Conservation (phyloP, 2,888 invertebrate genomes). For the Drosophila affinis region DNA sequence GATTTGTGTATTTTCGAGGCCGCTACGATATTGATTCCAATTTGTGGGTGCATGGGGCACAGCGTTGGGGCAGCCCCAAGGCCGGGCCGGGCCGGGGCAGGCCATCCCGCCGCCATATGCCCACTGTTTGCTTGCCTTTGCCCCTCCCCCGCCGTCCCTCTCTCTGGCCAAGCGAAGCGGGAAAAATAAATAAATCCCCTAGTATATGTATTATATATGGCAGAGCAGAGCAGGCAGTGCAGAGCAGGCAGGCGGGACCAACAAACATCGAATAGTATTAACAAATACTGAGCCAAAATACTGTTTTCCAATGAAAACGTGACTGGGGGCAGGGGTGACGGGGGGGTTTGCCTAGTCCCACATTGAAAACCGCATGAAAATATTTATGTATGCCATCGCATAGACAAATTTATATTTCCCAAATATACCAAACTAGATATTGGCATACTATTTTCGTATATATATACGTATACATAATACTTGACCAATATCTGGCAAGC, state of each 20-base stretch:
- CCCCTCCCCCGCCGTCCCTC: conserved; percentile 12
- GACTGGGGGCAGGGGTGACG: conserved; percentile 41
- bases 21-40: conserved; percentile 60
- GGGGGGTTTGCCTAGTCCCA: conserved; percentile 23
- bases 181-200: conserved; percentile 68
- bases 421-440: background rate
- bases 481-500: conserved; percentile 22
- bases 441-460: background rate
- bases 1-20: conserved; percentile 36
- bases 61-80: conserved; percentile 33
- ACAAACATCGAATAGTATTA: conserved; percentile 65
- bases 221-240: background rate
- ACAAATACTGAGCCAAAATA: conserved; percentile 74
- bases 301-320: conserved; percentile 67
- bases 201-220: conserved; percentile 5
- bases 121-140: conserved; percentile 53
- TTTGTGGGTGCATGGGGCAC: conserved; percentile 2
- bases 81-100: conserved; percentile 47
- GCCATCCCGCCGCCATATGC: conserved; percentile 64
- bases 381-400: conserved; percentile 17
- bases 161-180: conserved; percentile 55
- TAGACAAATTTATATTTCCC: conserved; percentile 9
- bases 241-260: conserved; percentile 18
- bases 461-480: conserved; percentile 15
- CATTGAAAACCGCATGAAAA: conserved; percentile 23